Conservation (phyloP, 2,113 vertebrate genomes). For the Cinclus cinclus region DNA sequence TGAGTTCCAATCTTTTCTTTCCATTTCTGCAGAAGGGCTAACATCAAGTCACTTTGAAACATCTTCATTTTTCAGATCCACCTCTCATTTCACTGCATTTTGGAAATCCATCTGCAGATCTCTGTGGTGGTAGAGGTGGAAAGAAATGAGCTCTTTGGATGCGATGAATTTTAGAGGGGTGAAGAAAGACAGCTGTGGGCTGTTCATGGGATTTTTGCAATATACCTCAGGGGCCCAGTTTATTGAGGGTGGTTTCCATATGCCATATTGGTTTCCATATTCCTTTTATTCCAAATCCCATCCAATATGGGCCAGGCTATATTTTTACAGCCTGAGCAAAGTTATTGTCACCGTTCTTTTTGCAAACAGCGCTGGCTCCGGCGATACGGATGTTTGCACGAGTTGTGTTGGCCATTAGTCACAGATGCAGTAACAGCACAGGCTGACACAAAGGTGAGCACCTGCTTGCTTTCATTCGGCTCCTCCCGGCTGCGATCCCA, state of each 20-base stretch:
- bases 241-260: neutral
- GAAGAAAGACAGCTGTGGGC: neutral
- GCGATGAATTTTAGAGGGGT: accelerated
- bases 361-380: accelerated
- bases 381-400: accelerated
- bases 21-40: neutral
- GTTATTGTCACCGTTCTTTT: neutral
- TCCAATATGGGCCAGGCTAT: neutral
- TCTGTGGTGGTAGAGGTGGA: neutral
- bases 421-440: neutral
- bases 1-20: neutral
- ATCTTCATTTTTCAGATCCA: neutral
- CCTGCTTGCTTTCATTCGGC: too few species aligned
- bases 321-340: neutral
- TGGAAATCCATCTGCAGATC: neutral
- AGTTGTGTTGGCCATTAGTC: accelerated
- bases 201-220: neutral
- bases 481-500: neutral
- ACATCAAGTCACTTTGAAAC: neutral
- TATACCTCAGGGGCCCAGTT: accelerated
- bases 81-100: neutral
- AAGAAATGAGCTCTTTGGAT: neutral
- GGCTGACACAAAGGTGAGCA: accelerated
- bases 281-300: neutral
- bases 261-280: neutral